Evolutionary conservation across 1,140 invertebrate species (phyloP).

Genomic region (Luehdorfia chinensis): DNA sequence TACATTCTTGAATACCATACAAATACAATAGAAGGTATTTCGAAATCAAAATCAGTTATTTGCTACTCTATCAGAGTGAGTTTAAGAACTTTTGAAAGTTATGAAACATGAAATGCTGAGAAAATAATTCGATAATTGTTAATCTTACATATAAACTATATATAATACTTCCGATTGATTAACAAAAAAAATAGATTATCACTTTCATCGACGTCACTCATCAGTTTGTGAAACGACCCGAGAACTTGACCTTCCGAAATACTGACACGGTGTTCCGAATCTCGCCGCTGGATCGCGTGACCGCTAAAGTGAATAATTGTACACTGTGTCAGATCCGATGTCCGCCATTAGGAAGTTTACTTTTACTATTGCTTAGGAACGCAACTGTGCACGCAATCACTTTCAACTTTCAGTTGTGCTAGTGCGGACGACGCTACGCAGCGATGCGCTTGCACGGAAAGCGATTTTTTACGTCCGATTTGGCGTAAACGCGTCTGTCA

Average conservation of each 20-base stretch:
- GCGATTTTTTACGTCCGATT: slow-evolving; percentile 10
- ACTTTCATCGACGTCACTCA: not conserved
- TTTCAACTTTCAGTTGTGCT: slow-evolving; percentile 51
- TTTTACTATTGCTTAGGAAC: slow-evolving; percentile 54
- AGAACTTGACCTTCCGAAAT: slow-evolving; percentile 37
- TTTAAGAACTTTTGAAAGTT: no score
- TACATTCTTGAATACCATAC: no score
- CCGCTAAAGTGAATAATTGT: slow-evolving; percentile 27
- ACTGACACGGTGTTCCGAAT: slow-evolving; percentile 49
- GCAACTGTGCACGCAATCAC: slow-evolving; percentile 51
- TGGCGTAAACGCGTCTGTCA: not conserved
- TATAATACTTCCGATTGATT: no score
- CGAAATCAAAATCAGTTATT: no score
- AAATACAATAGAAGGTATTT: no score
- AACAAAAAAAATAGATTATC: slow-evolving; percentile 1
- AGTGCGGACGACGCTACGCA: not conserved
- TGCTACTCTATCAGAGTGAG: no score
- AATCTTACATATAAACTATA: no score
- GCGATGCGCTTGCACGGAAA: slow-evolving; percentile 8
- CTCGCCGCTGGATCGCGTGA: slow-evolving; percentile 24
- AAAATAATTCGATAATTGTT: no score
- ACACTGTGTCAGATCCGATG: slow-evolving; percentile 32
- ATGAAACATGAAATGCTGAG: no score
- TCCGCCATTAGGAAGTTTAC: slow-evolving; percentile 58
- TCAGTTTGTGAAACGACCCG: slow-evolving; percentile 3